phyloP scores from a whole-genome alignment of 2,797 vertebrate genomes.

The Sebastes matsubarae region DNA sequence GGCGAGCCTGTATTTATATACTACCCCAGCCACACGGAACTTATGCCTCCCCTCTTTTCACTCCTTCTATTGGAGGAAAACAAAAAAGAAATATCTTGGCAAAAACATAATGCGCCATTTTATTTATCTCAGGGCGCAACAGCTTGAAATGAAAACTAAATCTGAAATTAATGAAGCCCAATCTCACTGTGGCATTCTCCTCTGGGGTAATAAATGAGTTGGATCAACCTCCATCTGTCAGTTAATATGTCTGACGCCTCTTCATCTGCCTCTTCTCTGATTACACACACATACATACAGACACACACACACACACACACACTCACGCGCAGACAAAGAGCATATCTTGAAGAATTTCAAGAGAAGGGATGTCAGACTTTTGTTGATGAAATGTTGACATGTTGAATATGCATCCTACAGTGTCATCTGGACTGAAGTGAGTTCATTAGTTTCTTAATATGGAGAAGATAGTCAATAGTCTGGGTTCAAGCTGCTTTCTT shows the following conservation, averaged over 20 bases:
- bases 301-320: conserved; percentile 11
- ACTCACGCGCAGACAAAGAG: conserved; percentile 23
- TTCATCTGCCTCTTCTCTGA: conserved; percentile 89
- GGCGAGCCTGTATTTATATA: conserved; percentile 85
- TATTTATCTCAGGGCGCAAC: conserved; percentile 99
- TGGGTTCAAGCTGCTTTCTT: neutral
- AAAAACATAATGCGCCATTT: conserved; percentile 99
- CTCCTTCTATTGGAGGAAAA: conserved; percentile 89
- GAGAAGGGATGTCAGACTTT: conserved; percentile 54
- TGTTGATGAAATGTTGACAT: conserved; percentile 53
- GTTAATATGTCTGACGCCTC: conserved; percentile 98
- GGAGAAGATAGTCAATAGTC: neutral
- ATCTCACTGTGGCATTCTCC: conserved; percentile 99
- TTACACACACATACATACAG: conserved; percentile 65
- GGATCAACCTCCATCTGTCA: conserved; percentile 99
- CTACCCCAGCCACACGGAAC: conserved; percentile 83
- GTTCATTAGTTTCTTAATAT: conserved; percentile 39
- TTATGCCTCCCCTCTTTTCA: conserved; percentile 80
- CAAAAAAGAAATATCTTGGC: conserved; percentile 93
- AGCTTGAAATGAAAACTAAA: conserved; percentile 99
- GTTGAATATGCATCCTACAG: conserved; percentile 36
- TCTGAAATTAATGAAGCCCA: conserved; percentile 99
- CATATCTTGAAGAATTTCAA: conserved; percentile 56
- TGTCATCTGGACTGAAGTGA: conserved; percentile 39
- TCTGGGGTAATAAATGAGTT: conserved; percentile 99